Conservation (phyloP, 2,797 vertebrate species). For the Pangasius sanitwongsei region DNA sequence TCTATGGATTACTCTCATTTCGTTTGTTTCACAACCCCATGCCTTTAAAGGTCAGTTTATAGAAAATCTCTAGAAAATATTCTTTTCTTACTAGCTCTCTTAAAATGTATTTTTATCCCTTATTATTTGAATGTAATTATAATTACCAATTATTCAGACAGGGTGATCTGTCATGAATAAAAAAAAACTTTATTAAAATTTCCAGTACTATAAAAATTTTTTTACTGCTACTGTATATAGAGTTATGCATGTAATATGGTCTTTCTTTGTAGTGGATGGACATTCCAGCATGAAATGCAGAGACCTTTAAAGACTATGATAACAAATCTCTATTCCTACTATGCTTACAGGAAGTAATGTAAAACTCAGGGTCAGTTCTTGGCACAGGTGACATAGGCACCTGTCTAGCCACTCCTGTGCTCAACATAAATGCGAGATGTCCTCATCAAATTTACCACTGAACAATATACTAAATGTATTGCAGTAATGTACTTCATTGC, state of each 20-base stretch:
- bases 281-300: not conserved
- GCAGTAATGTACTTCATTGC: not conserved
- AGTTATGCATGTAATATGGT: not conserved
- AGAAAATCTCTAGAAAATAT: slow-evolving; percentile 52
- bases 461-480: not conserved
- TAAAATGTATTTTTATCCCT: not conserved
- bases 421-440: not conserved
- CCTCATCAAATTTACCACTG: not conserved
- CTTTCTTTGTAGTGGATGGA: not conserved
- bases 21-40: slow-evolving; percentile 33
- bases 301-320: not conserved
- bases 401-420: not conserved
- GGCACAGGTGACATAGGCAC: not conserved
- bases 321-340: not conserved
- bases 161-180: not conserved
- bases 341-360: not conserved
- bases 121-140: slow-evolving; percentile 2
- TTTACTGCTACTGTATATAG: not conserved
- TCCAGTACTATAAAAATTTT: not conserved
- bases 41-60: slow-evolving; percentile 47
- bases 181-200: not conserved
- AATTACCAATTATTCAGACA: not conserved
- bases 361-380: not conserved
- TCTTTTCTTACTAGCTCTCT: not conserved
- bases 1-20: slow-evolving; percentile 45